Percentiles rank a stretch among this genome's conserved stretches.
These are phyloP conservation scores for Seira ritae DNA, from an alignment of 2,888 invertebrate species.

Conservation along the genomic window DNA sequence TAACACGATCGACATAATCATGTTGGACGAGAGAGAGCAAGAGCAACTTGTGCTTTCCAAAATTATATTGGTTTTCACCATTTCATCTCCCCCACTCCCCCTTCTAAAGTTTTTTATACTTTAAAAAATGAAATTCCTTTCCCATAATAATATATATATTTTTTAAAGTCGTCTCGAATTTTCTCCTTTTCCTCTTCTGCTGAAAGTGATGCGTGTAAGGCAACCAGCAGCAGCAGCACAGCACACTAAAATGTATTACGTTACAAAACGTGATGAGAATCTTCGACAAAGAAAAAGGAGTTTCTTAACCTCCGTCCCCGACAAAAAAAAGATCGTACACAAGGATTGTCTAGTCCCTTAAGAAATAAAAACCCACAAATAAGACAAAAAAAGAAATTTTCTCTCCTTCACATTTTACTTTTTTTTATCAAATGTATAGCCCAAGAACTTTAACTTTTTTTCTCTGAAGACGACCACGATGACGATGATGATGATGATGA, in stretches of 20 bases:
- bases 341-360: neutral
- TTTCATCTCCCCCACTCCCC: neutral
- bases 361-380: constrained; percentile 10
- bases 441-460: neutral
- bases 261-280: constrained; percentile 22
- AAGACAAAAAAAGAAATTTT: constrained; percentile 11
- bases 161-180: neutral
- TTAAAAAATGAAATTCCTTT: neutral
- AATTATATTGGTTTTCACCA: neutral
- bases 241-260: constrained; percentile 16
- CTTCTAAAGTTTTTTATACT: neutral
- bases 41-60: neutral
- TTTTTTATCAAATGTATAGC: constrained; percentile 19
- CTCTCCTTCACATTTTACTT: neutral
- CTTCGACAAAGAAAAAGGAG: constrained; percentile 4
- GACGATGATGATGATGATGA: constrained; percentile 10
- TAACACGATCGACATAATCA: constrained; percentile 16
- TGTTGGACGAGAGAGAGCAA: neutral
- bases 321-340: neutral
- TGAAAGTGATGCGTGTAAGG: constrained; percentile 14
- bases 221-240: too few species aligned
- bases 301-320: neutral
- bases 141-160: neutral
- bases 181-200: neutral
- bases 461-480: neutral